Evolutionary conservation across 2,888 invertebrate species (phyloP), one percentile per base, ranked within the genome.

Genomic region (Dorcus parallelipipedus): DNA sequence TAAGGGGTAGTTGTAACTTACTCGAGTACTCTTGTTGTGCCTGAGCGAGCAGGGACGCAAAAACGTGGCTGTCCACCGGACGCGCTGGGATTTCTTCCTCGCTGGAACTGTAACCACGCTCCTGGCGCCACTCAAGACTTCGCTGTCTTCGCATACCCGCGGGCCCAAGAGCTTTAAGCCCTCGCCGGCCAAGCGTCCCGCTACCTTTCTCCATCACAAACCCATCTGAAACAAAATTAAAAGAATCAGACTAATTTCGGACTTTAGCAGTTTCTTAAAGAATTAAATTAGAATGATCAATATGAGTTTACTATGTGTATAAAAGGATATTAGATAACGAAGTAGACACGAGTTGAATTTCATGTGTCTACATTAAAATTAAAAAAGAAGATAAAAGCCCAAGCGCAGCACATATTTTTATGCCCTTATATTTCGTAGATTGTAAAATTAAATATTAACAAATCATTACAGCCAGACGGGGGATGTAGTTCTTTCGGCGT

Each of bases 1-100:
- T 33, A 33, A 33, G 7, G 26, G 26, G 9, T 23, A 45, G 42
- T 14, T 42, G 10, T 26, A 40, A 80, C 80, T 82, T 71, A 83
- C 83, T 81, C 71, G 83, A 81, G 75, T 82, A 80, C 65, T 78
- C 78, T 72, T 83, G 83, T 76, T 84, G 83, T 69, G 83, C 83
- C 73, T 84, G 83, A 58, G 83, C 79, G 61, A 84, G 73, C 59
- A 84, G 75, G 64, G 82, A 82, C 39, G 84, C 83, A 71, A 84
- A 77, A 64, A 84, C 79, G 69, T 83, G 82, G 66, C 83, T 83
- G 71, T 83, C 83, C 63, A 83, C 76, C 52, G 70, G 67, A 58
- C 74, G 70, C 7, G 72, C 67, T 47, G 75, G 70, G 42, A 76
- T 80, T 68, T 83, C 82, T 69, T 84, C 83, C 64, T 83, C 83